Conservation (phyloP, 2,797 vertebrate genomes). For the Craterocephalus amniculus region DNA sequence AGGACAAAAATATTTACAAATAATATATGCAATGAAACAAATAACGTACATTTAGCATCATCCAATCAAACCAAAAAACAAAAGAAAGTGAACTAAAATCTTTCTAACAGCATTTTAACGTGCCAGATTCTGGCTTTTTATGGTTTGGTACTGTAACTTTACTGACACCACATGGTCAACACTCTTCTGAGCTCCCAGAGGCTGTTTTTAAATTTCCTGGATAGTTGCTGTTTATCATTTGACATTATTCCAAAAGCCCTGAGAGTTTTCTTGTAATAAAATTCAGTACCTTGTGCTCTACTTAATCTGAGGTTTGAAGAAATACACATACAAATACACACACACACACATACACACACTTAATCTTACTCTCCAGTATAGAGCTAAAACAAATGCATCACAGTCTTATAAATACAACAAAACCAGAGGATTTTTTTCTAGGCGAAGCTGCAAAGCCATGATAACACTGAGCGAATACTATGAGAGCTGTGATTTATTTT, state of each 20-base stretch:
- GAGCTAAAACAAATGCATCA: constrained; percentile 54
- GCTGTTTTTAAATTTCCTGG: constrained; percentile 43
- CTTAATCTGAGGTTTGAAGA: constrained; percentile 26
- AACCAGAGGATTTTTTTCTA: constrained; percentile 13
- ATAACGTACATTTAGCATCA: constrained; percentile 29
- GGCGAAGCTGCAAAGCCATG: constrained; percentile 37
- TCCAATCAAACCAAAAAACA: constrained; percentile 32
- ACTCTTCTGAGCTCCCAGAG: constrained; percentile 36
- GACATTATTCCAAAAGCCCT: constrained; percentile 43
- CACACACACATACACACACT: background rate
- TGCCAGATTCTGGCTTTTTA: constrained; percentile 14
- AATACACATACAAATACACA: constrained; percentile 17
- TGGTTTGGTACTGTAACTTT: constrained; percentile 36
- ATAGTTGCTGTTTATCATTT: constrained; percentile 33
- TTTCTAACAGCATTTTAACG: constrained; percentile 13
- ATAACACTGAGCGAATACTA: constrained; percentile 37
- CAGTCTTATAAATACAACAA: constrained; percentile 56
- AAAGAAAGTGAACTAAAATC: constrained; percentile 31
- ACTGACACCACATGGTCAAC: constrained; percentile 50
- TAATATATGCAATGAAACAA: constrained; percentile 54
- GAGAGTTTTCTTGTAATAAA: constrained; percentile 51
- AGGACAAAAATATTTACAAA: constrained; percentile 45
- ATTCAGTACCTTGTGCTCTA: constrained; percentile 38
- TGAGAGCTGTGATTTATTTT: constrained; percentile 3
- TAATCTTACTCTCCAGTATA: constrained; percentile 18